These are phyloP conservation scores for Lasioglossum leucozonium DNA, from an alignment of 2,888 invertebrate genomes.

Conservation along the genomic window DNA sequence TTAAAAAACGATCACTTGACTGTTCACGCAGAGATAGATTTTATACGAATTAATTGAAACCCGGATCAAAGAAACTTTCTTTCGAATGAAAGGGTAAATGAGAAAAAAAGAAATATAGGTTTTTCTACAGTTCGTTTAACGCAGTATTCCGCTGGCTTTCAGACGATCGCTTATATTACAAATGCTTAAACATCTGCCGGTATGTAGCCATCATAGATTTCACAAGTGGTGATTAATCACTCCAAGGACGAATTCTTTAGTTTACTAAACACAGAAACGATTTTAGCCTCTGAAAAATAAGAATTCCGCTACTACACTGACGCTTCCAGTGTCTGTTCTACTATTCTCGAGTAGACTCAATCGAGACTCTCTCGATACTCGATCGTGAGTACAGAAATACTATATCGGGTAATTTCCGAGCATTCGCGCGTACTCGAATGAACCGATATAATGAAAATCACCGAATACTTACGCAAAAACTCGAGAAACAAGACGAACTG, in stretches of 20 bases:
- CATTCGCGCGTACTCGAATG: neutral
- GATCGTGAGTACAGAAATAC: neutral
- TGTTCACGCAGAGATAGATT: neutral
- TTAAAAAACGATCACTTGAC: neutral
- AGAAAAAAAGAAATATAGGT: neutral
- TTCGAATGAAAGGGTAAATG: neutral
- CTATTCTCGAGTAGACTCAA: no score
- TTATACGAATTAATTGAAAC: neutral
- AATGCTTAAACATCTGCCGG: neutral
- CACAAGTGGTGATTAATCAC: neutral
- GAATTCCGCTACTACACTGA: neutral
- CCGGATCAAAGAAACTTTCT: neutral
- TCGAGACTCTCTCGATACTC: neutral
- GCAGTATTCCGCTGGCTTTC: neutral
- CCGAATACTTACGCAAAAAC: neutral
- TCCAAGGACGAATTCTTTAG: neutral
- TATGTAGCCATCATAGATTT: neutral
- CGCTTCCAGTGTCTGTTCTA: neutral
- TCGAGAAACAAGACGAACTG: neutral
- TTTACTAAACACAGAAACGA: neutral
- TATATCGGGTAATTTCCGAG: neutral
- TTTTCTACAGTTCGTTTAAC: neutral
- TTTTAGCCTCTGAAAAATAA: neutral
- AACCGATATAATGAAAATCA: neutral
- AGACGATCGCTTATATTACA: neutral